Percentiles rank a stretch among this genome's conserved stretches.
Conservation (phyloP, 2,113 vertebrate species). For the Todiramphus chloris region DNA sequence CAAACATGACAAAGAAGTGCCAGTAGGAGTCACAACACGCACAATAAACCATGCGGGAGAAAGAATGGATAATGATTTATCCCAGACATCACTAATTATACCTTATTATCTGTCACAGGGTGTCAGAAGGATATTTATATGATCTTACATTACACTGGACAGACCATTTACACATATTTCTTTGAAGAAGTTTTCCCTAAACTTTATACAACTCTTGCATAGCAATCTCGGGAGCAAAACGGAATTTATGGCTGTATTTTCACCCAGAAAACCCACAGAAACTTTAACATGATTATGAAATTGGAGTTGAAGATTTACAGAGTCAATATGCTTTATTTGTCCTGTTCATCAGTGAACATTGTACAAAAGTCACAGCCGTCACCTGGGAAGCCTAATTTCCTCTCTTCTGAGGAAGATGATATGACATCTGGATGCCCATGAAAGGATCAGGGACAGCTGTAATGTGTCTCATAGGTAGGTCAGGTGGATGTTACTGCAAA, state of each 20-base stretch:
- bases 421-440: background rate
- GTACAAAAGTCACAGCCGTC: background rate
- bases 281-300: background rate
- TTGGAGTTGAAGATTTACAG: background rate
- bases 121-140: background rate
- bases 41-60: fast-evolving
- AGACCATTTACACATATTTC: background rate
- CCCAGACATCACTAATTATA: background rate
- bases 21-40: background rate
- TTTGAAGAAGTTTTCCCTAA: background rate
- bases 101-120: background rate
- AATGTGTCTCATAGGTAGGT: background rate
- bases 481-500: background rate
- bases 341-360: background rate
- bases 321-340: background rate
- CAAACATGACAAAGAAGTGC: background rate
- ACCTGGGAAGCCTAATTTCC: background rate
- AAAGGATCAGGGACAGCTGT: background rate
- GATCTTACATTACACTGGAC: background rate
- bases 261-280: background rate
- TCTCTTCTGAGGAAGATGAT: background rate
- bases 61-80: background rate
- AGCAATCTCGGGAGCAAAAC: background rate
- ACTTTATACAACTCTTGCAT: background rate
- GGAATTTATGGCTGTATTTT: background rate